Evolutionary conservation across 2,888 invertebrate genomes (phyloP), one percentile per base, ranked within the genome.

Genomic region (Eilema sororculum): DNA sequence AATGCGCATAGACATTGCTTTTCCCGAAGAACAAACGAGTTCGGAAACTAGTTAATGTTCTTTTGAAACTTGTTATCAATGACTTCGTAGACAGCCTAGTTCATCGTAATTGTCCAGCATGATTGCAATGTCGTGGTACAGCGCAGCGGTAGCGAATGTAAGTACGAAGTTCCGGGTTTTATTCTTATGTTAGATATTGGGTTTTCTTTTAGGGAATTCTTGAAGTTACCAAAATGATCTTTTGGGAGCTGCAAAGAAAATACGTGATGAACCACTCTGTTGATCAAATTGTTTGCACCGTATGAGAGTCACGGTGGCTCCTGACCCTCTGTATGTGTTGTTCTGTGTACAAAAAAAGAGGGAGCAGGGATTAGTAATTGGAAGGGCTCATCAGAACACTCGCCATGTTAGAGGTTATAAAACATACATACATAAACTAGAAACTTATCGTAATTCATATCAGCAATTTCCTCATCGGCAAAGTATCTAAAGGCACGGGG

Each of bases 21-120:
- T 79, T 75, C 78, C 67, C 72, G 76, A 81, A 78, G 75, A 75
- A 63, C 67, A 71, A 71, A 73, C 73, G 62, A 73, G 74, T 73
- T 75, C 46, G 57, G 58, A 63, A 71, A 68, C 75, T 76, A 62
- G 75, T 78, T 74, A 75, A 78, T 69, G 77, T 75, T 78, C 75
- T 67, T 59, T 66, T 68, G 24, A 62, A 59, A 37, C 81, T 62
- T 74, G 79, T 81, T 81, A 73, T 68, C 62, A 61, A 61, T 67
- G 33, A 25, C 33, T 67, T 33, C 61, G 52, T 33, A 52, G 60
- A 24, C 16, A 57, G 41, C 6, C 16, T 46, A 9, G n/a, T 52
- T 52, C n/a, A 52, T 52, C n/a, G 6, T 52, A 52, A 52, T 52
- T 52, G 46, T 16, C 8, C 16, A 0, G 13, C 37, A 16, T 41